Evolutionary conservation across 2,888 invertebrate species (phyloP), one percentile per base, ranked within the genome.

Genomic region (Melikaiella ostensackeni): DNA sequence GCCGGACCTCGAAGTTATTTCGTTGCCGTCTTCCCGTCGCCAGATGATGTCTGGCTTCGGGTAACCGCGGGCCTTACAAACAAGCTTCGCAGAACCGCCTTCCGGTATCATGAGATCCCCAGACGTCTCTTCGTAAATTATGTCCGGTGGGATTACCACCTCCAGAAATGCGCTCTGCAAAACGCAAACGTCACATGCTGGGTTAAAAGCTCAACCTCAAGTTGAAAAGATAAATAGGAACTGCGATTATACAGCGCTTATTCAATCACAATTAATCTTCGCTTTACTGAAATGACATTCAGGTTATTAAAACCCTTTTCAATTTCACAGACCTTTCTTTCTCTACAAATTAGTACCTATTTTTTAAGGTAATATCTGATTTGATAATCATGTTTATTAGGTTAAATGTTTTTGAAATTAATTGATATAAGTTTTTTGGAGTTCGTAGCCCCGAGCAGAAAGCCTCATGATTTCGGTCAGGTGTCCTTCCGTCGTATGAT

Each of bases 91-190:
- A 8, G 96, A 95, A 57, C 97, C 97, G 75, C 97, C 97, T 92
- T 97, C 97, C n/a, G 97, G 97, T 76, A 98, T 97, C 96, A 97
- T 97, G 94, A 98, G 95, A 90, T 98, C 98, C 19, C 97, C 97
- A 74, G 97, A 97, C 13, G 97, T 97, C 90, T 97, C 97, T 89
- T 97, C 97, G 89, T 96, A 96, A 86, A 97, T 93, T 84, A 97
- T 97, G 89, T 97, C 97, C 75, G 97, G 97, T 46, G 97, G 97
- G 88, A 97, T 97, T 42, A 98, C 97, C 84, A 98, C 98, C 92
- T 98, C 97, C 89, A 98, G 92, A 91, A 94, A 96, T 83, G 97
- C 97, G 84, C 96, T 96, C 96, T 96, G 89, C 33, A 82, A 86
- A 76, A 78, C 33, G 70, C 57, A 50, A 74, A 64, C n/a, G 50